Conservation (phyloP, 2,113 vertebrate species). For the Osmerus mordax region DNA sequence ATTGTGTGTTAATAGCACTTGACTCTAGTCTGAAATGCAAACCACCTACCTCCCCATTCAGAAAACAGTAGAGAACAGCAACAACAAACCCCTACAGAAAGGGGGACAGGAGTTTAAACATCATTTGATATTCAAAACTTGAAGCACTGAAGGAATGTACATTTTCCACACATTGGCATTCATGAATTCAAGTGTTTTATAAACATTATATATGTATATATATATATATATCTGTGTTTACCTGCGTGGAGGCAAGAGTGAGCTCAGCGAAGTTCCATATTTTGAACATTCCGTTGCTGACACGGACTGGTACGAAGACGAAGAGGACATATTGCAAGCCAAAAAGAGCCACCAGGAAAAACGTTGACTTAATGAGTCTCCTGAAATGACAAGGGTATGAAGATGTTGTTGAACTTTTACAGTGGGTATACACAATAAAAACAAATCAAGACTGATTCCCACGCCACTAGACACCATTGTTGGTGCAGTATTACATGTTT, state of each 20-base stretch:
- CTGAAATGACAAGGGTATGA: slow-evolving; percentile 53
- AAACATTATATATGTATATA: too few relatives aligned
- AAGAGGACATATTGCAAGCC: slow-evolving; percentile 91
- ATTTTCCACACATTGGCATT: background rate
- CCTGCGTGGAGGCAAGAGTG: slow-evolving; percentile 91
- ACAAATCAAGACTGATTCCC: background rate
- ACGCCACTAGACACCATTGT: background rate
- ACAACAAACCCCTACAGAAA: slow-evolving; percentile 70
- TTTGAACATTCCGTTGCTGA: slow-evolving; percentile 71
- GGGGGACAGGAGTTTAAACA: background rate
- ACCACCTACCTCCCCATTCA: slow-evolving; percentile 71
- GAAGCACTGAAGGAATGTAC: background rate
- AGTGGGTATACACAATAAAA: background rate
- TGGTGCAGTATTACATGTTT: background rate
- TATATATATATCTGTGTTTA: slow-evolving; percentile 34
- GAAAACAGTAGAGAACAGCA: slow-evolving; percentile 72
- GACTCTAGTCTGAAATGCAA: background rate
- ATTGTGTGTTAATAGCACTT: background rate
- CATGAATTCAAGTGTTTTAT: background rate
- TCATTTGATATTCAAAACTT: background rate
- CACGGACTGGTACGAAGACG: slow-evolving; percentile 80
- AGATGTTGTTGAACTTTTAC: background rate
- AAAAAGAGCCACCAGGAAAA: slow-evolving; percentile 91
- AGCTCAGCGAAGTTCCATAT: slow-evolving; percentile 84
- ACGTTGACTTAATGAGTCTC: slow-evolving; percentile 88